Conservation (phyloP, 2,797 vertebrate genomes). For the Aulostomus chinensis region DNA sequence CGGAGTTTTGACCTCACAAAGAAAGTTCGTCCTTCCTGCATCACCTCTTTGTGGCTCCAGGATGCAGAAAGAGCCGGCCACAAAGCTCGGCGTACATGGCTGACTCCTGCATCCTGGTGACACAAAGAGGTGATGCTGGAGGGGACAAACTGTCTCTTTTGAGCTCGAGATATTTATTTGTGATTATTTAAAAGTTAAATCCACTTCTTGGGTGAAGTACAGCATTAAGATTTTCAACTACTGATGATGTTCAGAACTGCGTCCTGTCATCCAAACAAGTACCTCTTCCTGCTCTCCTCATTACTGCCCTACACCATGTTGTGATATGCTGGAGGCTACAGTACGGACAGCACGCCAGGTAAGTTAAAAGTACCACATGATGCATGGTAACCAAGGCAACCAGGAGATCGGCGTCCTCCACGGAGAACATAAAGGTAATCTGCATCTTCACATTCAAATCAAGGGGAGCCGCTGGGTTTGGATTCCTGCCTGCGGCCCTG, state of each 20-base stretch:
- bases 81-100: too few species aligned
- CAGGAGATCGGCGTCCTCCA: constrained; percentile 60
- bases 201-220: too few species aligned
- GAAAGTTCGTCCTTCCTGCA: too few species aligned
- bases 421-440: constrained; percentile 73
- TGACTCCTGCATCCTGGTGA: too few species aligned
- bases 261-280: background rate
- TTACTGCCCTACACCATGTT: constrained; percentile 5
- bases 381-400: constrained; percentile 72
- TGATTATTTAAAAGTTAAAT: too few species aligned
- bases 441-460: constrained; percentile 72
- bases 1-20: too few species aligned
- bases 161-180: too few species aligned
- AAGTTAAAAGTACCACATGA: constrained; percentile 31
- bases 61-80: too few species aligned
- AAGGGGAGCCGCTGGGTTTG: constrained; percentile 7
- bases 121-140: too few species aligned
- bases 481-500: constrained; percentile 19
- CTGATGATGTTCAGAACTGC: background rate
- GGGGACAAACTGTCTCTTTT: too few species aligned
- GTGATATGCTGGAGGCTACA: constrained; percentile 1
- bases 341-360: constrained; percentile 2
- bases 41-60: too few species aligned
- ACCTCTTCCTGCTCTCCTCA: background rate
- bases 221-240: too few species aligned